Conservation (phyloP, 2,797 vertebrate species). For the Bradypus variegatus region DNA sequence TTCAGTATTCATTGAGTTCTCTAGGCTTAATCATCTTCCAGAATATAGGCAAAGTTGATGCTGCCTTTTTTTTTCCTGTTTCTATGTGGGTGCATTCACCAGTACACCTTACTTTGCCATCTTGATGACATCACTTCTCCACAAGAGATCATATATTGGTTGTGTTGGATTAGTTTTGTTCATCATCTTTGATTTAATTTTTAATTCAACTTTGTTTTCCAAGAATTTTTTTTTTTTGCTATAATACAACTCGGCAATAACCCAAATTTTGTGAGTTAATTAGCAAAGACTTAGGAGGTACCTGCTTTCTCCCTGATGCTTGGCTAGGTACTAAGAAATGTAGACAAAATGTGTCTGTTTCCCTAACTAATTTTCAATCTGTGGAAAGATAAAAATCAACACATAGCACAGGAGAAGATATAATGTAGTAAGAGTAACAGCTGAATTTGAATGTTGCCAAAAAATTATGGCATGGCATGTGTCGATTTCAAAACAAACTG, state of each 20-base stretch:
- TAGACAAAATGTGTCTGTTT: neutral
- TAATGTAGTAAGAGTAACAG: neutral
- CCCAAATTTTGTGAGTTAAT: neutral
- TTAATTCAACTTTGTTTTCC: neutral
- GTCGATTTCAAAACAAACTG: constrained; percentile 35
- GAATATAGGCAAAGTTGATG: too few species aligned
- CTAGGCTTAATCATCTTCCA: too few species aligned
- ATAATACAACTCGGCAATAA: neutral
- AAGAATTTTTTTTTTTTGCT: neutral
- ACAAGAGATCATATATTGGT: too few species aligned
- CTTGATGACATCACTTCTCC: too few species aligned
- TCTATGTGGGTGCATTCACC: too few species aligned
- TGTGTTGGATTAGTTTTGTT: neutral
- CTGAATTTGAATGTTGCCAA: constrained; percentile 4
- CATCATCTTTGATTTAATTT: neutral
- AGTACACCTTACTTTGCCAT: too few species aligned
- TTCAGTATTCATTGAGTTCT: too few species aligned
- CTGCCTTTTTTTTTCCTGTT: too few species aligned
- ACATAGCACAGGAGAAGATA: neutral
- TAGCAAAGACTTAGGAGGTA: neutral
- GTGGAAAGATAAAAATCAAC: constrained; percentile 19
- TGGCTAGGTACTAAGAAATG: neutral
- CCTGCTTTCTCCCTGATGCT: neutral
- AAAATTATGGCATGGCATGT: neutral
- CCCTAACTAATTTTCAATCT: neutral